These are phyloP conservation scores for Botrylloides violaceus DNA, from an alignment of 23 tunicate genomes.

Conservation along the genomic window DNA sequence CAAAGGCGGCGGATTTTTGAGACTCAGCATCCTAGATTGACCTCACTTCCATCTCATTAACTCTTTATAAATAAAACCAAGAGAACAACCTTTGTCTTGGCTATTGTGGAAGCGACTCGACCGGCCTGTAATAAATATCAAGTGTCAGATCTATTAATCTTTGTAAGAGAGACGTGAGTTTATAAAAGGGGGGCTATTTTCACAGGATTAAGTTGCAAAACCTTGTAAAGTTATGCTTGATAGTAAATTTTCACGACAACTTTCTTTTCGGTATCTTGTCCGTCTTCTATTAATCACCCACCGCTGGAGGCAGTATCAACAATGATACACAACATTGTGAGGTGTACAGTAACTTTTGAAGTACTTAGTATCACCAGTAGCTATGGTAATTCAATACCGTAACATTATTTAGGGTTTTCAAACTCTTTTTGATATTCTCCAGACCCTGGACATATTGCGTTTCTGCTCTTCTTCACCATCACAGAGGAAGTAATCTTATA, in stretches of 20 bases:
- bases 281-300: not conserved
- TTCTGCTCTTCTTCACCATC: not conserved
- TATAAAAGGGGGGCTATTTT: not conserved
- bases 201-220: not conserved
- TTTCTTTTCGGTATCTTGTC: not conserved
- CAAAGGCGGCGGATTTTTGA: not conserved
- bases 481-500: not conserved
- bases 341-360: conserved; percentile 2
- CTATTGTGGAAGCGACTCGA: not conserved
- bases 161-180: not conserved
- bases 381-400: not conserved
- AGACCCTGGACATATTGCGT: not conserved
- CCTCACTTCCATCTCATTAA: not conserved
- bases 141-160: not conserved
- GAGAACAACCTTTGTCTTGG: not conserved
- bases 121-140: not conserved
- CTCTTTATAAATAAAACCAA: not conserved
- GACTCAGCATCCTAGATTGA: not conserved
- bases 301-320: not conserved
- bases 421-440: not conserved
- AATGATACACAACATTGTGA: not conserved
- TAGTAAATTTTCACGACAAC: not conserved
- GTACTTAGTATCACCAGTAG: not conserved
- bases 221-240: not conserved
- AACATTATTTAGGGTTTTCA: not conserved